A percentile compares a stretch with the other conserved stretches of the same genome.
phyloP scores from a whole-genome alignment of 1,140 invertebrate species.

The Calliphora vicina region DNA sequence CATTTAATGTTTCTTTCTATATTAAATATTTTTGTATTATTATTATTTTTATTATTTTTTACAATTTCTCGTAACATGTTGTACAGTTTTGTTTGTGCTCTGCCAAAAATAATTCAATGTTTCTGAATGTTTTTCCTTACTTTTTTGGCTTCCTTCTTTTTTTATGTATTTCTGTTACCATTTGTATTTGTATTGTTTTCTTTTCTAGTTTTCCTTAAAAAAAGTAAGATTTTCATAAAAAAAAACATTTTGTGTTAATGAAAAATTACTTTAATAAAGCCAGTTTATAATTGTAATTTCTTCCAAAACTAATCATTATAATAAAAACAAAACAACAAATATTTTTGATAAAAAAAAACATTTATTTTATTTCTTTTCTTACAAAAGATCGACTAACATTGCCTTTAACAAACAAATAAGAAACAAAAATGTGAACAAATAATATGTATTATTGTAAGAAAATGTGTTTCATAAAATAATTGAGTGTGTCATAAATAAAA shows the following conservation, averaged over 20 bases:
- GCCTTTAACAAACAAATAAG: neutral
- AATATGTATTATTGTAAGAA: neutral
- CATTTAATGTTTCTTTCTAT: too few relatives aligned
- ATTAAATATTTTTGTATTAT: too few relatives aligned
- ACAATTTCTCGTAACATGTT: too few relatives aligned
- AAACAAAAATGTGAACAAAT: neutral
- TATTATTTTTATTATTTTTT: too few relatives aligned
- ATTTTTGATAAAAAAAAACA: conserved; percentile 3
- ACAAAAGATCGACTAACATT: neutral
- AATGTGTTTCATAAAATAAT: neutral
- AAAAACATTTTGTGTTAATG: neutral
- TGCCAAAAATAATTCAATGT: too few relatives aligned
- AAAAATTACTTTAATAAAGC: neutral
- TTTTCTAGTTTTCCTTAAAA: neutral
- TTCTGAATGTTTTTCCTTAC: too few relatives aligned
- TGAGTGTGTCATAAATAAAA: neutral
- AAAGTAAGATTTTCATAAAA: neutral
- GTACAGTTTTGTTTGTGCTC: too few relatives aligned
- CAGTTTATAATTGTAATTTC: neutral
- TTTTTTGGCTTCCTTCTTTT: too few relatives aligned
- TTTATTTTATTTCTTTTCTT: neutral
- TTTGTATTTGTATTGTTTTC: too few relatives aligned
- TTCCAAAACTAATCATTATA: neutral
- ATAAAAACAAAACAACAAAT: neutral
- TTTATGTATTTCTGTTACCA: too few relatives aligned